phyloP scores from a whole-genome alignment of 1,140 invertebrate genomes.

The Nautilus pompilius region DNA sequence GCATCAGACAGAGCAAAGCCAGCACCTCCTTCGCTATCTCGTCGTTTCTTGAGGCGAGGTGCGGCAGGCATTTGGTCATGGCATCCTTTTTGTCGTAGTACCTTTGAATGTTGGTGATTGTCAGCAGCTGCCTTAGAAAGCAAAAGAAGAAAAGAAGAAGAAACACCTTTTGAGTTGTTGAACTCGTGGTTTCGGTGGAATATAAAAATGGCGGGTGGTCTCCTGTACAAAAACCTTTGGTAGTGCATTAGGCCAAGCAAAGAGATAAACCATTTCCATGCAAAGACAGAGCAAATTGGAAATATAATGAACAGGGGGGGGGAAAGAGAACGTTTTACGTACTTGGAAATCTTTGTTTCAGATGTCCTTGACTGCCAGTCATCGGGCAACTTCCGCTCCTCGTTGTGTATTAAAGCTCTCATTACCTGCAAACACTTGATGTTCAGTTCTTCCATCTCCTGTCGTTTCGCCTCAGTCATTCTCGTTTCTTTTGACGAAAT shows the following conservation, averaged over 20 bases:
- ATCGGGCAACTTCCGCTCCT: constrained; percentile 47
- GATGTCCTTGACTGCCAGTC: constrained; percentile 48
- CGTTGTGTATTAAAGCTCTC: constrained; percentile 52
- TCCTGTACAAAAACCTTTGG: too few relatives aligned
- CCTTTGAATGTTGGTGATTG: constrained; percentile 46
- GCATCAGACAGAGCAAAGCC: constrained; percentile 50
- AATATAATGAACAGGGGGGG: too few relatives aligned
- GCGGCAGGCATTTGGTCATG: constrained; percentile 49
- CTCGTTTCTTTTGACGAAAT: constrained; percentile 37
- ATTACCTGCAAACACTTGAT: constrained; percentile 53
- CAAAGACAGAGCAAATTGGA: too few relatives aligned
- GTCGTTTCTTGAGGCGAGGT: constrained; percentile 50
- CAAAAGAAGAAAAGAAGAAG: too few relatives aligned
- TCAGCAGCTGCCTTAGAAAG: constrained; percentile 32
- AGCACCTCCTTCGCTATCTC: constrained; percentile 51
- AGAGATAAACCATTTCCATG: too few relatives aligned
- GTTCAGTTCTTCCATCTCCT: constrained; percentile 52
- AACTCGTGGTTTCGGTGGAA: too few relatives aligned
- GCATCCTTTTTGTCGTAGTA: constrained; percentile 44
- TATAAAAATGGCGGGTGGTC: too few relatives aligned
- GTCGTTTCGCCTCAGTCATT: constrained; percentile 35
- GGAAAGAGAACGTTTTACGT: not conserved
- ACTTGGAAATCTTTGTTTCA: constrained; percentile 42
- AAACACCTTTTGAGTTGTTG: too few relatives aligned
- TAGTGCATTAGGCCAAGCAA: too few relatives aligned